Evolutionary conservation across 2,797 vertebrate genomes (phyloP), one percentile per base, ranked within the genome.

Genomic region (Rhyacichthys aspro): DNA sequence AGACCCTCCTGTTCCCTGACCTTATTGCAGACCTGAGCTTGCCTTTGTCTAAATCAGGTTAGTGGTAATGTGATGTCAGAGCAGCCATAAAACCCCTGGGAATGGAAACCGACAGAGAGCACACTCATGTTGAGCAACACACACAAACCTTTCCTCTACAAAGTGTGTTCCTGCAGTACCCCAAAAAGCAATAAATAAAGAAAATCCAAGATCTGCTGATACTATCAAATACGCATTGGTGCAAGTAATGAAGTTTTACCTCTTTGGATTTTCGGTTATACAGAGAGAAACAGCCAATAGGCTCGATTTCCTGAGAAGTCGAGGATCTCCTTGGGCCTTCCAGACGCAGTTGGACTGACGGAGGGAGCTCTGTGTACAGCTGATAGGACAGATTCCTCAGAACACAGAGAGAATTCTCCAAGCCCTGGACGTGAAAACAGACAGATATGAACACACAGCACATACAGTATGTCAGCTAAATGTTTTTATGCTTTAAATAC

Each of bases 321-420:
- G 85, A 67, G 0, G 88, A 87, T 17, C 91, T 89, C 0, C 90
- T 83, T 11, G 91, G 91, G 7, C 96, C 96, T 52, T 97, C 96
- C 11, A 99, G 90, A 23, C 94, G 93, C 72, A 94, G 91, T 2
- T 93, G 91, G 0, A 92, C 90, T 0, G 95, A 96, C 0, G 93
- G 90, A 0, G 96, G 95, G 74, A 99, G 95, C 86, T 99, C 97
- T 0, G 90, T 86, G 3, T 98, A 99, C 39, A 99, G 90, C 74
- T 98, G 95, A 79, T 96, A 98, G 57, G 96, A 98, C 81, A 99
- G 91, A 89, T 99, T 99, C 64, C 97, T 93, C 86, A 99, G 86
- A 42, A 98, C 93, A 0, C 97, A 99, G 67, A 98, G 82, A 0
- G 94, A 94, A 0, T 98, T 99, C 89, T 99, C 97, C 81, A 98